Evolutionary conservation across 2,888 invertebrate species (phyloP).

Genomic region (Drosophila demipolita): DNA sequence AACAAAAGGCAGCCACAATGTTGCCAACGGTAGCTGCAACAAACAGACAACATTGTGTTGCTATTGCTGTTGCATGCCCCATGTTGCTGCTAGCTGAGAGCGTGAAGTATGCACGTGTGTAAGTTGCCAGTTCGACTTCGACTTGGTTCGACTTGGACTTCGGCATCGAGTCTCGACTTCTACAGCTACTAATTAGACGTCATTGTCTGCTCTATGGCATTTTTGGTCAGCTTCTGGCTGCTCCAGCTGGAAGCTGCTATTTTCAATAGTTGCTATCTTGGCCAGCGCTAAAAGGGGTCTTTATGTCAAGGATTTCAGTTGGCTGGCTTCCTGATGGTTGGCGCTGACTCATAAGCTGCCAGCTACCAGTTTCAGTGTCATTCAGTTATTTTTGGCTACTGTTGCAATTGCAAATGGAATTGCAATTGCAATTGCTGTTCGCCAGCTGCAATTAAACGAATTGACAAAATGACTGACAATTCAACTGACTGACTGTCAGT

Average conservation of each 20-base stretch:
- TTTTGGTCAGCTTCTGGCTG: constrained; percentile 50
- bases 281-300: constrained; percentile 78
- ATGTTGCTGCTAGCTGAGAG: constrained; percentile 37
- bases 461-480: constrained; percentile 80
- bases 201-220: constrained; percentile 72
- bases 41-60: constrained; percentile 60
- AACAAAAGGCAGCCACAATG: constrained; percentile 59
- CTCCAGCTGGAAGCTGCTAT: constrained; percentile 44
- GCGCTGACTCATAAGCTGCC: constrained; percentile 55
- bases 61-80: constrained; percentile 33
- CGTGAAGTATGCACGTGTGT: constrained; percentile 47
- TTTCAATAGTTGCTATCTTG: constrained; percentile 62
- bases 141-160: constrained; percentile 6
- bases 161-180: constrained; percentile 31
- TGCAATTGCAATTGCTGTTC: constrained; percentile 29
- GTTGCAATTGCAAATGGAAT: constrained; percentile 12
- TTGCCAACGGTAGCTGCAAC: constrained; percentile 65
- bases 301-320: constrained; percentile 81
- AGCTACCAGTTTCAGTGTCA: constrained; percentile 42
- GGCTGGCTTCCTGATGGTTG: constrained; percentile 63
- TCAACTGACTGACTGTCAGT: constrained; percentile 46
- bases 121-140: constrained; percentile 13
- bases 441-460: constrained; percentile 76
- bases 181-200: constrained; percentile 73
- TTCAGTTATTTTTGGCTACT: constrained; percentile 42